Conservation (phyloP, 1,140 invertebrate genomes). For the Apis mellifera region Amel_HAv3.1 CM009938.2:3434501-3435000, state of each 20-base stretch:
- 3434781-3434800: not conserved
- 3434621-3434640: not conserved
- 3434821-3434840: too few relatives aligned
- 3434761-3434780: not conserved
- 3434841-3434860: too few relatives aligned
- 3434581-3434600: not conserved
- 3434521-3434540: not conserved
- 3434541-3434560: not conserved
- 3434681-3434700: not conserved
- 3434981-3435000: too few relatives aligned
- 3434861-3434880: too few relatives aligned
- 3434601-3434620: not conserved
- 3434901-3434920: too few relatives aligned
- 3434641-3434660: not conserved
- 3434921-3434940: too few relatives aligned
- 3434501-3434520: not conserved
- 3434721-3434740: not conserved
- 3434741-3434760: not conserved
- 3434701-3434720: not conserved
- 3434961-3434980: too few relatives aligned
- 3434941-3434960: too few relatives aligned
- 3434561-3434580: not conserved
- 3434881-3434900: too few relatives aligned
- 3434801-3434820: not conserved
- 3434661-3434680: not conserved